Evolutionary conservation across 1,140 invertebrate species (phyloP).

Genomic region (Cydia amplana): DNA sequence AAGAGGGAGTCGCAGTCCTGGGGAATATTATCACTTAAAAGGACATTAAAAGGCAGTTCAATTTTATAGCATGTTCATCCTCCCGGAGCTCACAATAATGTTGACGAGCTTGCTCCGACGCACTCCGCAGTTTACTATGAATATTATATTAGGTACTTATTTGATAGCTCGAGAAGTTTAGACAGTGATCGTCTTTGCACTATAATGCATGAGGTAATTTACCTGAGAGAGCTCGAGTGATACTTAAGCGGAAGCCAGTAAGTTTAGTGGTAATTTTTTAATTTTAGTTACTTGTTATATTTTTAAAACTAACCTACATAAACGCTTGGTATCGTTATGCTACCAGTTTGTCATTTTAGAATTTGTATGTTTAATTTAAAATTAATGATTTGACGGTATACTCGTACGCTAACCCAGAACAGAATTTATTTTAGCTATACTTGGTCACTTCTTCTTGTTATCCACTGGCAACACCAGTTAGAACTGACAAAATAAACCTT

Average conservation of each 20-base stretch:
- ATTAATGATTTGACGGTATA: no score
- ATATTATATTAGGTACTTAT: constrained; percentile 28
- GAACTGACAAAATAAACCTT: no score
- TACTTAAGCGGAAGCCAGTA: background rate
- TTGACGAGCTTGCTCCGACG: constrained; percentile 42
- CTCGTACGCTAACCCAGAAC: no score
- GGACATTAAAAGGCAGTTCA: constrained; percentile 42
- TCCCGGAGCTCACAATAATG: constrained; percentile 39
- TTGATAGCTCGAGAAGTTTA: constrained; percentile 22
- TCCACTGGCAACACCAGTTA: no score
- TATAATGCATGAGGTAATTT: constrained; percentile 8
- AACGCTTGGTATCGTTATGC: no score
- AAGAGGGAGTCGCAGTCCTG: background rate
- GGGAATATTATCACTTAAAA: constrained; percentile 34
- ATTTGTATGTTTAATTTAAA: no score
- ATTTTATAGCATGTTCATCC: constrained; percentile 45
- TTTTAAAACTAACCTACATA: no score
- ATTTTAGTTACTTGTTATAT: no score
- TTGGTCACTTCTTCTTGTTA: no score
- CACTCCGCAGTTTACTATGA: constrained; percentile 26
- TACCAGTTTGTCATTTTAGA: no score
- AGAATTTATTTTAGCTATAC: no score
- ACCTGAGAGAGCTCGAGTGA: background rate
- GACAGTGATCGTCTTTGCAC: background rate
- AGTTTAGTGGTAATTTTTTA: no score